phyloP scores from a whole-genome alignment of 2,113 vertebrate genomes.

The Turnix velox region DNA sequence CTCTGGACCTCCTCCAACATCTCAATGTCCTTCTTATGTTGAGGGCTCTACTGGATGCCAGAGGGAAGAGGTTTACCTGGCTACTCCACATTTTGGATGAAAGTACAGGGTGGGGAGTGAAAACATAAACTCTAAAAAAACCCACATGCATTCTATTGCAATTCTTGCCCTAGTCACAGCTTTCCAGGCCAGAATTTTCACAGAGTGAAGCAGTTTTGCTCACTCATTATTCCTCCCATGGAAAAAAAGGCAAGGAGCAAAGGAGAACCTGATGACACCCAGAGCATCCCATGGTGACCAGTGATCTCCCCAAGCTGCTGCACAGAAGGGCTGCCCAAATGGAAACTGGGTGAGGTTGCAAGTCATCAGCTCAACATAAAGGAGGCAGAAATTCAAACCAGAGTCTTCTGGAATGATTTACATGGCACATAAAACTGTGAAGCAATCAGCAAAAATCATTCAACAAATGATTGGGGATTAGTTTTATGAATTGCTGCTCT shows the following conservation, averaged over 20 bases:
- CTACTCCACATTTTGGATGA: fast-evolving
- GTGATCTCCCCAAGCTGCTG: not conserved
- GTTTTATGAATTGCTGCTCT: conserved; percentile 35
- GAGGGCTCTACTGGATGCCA: too few species aligned
- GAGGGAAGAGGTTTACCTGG: not conserved
- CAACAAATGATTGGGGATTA: conserved; percentile 41
- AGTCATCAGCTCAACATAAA: conserved; percentile 38
- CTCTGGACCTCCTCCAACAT: too few species aligned
- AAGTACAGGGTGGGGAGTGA: not conserved
- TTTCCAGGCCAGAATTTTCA: not conserved
- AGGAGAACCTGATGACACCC: not conserved
- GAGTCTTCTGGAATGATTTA: conserved; percentile 38
- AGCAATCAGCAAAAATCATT: conserved; percentile 26
- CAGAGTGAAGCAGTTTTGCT: fast-evolving
- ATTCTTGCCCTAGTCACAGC: not conserved
- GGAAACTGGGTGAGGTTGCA: conserved; percentile 3
- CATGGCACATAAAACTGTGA: conserved; percentile 33
- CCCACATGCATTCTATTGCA: not conserved
- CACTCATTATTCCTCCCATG: not conserved
- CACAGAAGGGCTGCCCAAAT: not conserved
- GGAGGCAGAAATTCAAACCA: conserved; percentile 47
- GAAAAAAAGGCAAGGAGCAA: not conserved
- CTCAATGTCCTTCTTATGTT: too few species aligned
- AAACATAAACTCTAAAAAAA: not conserved
- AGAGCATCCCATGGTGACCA: not conserved